Conservation (phyloP, 2,888 invertebrate genomes). For the Malachius bipustulatus region DNA sequence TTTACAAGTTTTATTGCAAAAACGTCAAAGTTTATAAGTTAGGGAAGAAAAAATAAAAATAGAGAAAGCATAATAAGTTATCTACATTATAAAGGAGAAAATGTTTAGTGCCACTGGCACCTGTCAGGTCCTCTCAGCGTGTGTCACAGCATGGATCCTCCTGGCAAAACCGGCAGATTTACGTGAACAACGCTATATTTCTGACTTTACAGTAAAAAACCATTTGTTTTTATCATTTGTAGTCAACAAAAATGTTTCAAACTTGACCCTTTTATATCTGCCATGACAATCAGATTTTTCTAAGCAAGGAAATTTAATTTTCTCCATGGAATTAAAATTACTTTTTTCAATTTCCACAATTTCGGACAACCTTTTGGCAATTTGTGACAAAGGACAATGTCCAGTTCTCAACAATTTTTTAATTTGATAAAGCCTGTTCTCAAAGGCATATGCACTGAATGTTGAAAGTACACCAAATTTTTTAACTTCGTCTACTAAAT, state of each 20-base stretch:
- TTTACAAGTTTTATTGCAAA: too few relatives aligned
- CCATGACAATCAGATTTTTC: constrained; percentile 9
- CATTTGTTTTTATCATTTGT: constrained; percentile 15
- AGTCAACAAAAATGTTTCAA: constrained; percentile 12
- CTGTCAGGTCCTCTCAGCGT: too few relatives aligned
- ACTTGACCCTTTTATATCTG: constrained; percentile 8
- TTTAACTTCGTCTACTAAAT: constrained; percentile 27
- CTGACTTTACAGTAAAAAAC: constrained; percentile 22
- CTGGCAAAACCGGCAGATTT: too few relatives aligned
- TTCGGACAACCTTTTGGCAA: constrained; percentile 20
- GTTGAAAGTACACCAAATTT: constrained; percentile 25
- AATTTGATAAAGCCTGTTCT: constrained; percentile 25
- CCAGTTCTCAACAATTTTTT: constrained; percentile 19
- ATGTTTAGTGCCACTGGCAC: too few relatives aligned
- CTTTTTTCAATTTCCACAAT: constrained; percentile 8
- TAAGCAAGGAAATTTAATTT: constrained; percentile 8
- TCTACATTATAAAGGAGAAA: too few relatives aligned
- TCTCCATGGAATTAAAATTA: background rate
- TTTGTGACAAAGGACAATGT: constrained; percentile 17
- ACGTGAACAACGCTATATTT: too few relatives aligned
- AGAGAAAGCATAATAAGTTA: too few relatives aligned
- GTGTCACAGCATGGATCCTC: too few relatives aligned
- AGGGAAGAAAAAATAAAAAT: too few relatives aligned
- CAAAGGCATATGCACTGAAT: constrained; percentile 29
- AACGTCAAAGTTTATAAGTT: too few relatives aligned